phyloP scores from a whole-genome alignment of 2,888 invertebrate species.

The Abrostola triplasia region DNA sequence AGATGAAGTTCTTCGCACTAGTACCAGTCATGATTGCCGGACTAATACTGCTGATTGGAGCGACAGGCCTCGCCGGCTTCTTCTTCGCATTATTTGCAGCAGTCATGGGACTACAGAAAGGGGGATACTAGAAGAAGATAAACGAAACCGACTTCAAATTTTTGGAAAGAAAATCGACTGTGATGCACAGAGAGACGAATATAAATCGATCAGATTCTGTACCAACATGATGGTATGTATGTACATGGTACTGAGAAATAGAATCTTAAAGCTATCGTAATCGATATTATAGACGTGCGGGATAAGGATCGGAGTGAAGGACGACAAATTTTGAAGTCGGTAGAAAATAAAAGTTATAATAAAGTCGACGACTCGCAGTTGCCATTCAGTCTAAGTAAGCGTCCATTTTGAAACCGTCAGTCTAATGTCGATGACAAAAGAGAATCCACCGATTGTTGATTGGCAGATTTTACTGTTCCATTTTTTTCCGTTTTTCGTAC shows the following conservation, averaged over 20 bases:
- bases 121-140: slow-evolving; percentile 70
- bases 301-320: neutral
- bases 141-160: slow-evolving; percentile 52
- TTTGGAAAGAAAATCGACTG: slow-evolving; percentile 28
- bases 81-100: slow-evolving; percentile 96
- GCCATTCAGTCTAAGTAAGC: slow-evolving; percentile 57
- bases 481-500: slow-evolving; percentile 47
- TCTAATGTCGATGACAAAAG: slow-evolving; percentile 41
- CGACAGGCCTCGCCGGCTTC: slow-evolving; percentile 94
- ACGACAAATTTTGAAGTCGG: slow-evolving; percentile 39
- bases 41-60: slow-evolving; percentile 91
- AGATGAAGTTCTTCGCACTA: slow-evolving; percentile 93
- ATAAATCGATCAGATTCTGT: slow-evolving; percentile 26
- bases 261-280: slow-evolving; percentile 17
- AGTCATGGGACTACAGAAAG: slow-evolving; percentile 92
- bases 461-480: slow-evolving; percentile 45
- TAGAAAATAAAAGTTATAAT: slow-evolving; percentile 38
- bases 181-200: slow-evolving; percentile 40
- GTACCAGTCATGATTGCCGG: slow-evolving; percentile 93
- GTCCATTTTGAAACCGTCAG: slow-evolving; percentile 35
- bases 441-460: slow-evolving; percentile 51
- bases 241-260: slow-evolving; percentile 27
- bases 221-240: no score
- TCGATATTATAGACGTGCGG: slow-evolving; percentile 6
- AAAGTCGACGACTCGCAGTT: slow-evolving; percentile 69